phyloP scores from a whole-genome alignment of 2,888 invertebrate genomes.

The Dicyrtoma fusca region DNA sequence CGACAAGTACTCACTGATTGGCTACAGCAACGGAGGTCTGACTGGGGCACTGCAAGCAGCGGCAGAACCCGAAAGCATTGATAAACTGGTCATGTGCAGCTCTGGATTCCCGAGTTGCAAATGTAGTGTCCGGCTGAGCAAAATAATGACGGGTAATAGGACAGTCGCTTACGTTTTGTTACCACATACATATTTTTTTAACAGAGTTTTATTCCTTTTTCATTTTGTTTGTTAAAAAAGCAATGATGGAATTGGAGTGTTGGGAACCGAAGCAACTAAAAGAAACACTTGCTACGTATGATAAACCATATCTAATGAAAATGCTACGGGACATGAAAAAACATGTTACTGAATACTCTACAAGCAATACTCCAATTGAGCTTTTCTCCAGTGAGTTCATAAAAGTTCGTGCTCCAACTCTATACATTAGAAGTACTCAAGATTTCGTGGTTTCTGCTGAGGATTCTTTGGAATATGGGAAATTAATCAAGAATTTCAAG shows the following conservation, averaged over 20 bases:
- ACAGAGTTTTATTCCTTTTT: too few relatives aligned
- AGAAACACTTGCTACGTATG: too few relatives aligned
- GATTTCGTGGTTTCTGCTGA: background rate
- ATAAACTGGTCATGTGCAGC: constrained; percentile 6
- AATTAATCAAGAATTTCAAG: background rate
- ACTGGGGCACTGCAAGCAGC: background rate
- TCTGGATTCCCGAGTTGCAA: too few relatives aligned
- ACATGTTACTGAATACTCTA: background rate
- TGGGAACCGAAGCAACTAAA: too few relatives aligned
- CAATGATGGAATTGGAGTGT: background rate
- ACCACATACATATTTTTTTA: too few relatives aligned
- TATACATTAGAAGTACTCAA: constrained; percentile 12
- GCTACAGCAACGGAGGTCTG: background rate
- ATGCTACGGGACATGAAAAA: constrained; percentile 9
- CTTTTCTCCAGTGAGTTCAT: background rate
- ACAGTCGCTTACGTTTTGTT: too few relatives aligned
- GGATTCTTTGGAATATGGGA: background rate
- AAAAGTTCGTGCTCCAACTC: background rate
- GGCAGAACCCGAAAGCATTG: background rate
- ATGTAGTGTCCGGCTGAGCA: too few relatives aligned
- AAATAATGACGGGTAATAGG: too few relatives aligned
- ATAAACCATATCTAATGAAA: constrained; percentile 7
- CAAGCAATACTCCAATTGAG: background rate
- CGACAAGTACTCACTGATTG: background rate
- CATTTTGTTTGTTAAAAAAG: background rate